These are phyloP conservation scores for Cecidostiba fungosa DNA, from an alignment of 2,888 invertebrate genomes.

Conservation along the genomic window DNA sequence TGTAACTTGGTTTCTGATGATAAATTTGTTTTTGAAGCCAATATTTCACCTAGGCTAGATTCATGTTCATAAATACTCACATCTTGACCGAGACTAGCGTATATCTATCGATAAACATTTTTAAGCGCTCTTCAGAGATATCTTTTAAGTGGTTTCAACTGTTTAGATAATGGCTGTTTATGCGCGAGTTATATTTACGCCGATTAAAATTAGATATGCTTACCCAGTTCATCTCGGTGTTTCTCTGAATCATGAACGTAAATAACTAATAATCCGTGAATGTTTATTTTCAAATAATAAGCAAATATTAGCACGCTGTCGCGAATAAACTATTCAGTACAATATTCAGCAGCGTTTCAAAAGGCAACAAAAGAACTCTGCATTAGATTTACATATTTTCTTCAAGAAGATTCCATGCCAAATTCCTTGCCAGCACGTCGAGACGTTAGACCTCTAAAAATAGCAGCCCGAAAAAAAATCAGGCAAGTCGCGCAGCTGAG, in stretches of 20 bases:
- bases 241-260: background rate
- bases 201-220: conserved; percentile 15
- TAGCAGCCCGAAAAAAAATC: background rate
- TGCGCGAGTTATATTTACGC: conserved; percentile 3
- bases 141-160: background rate
- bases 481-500: background rate
- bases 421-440: background rate
- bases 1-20: background rate
- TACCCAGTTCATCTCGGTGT: background rate
- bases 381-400: background rate
- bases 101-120: conserved; percentile 14
- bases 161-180: background rate
- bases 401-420: background rate
- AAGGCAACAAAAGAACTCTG: background rate
- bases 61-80: background rate
- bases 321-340: background rate
- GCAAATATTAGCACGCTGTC: background rate
- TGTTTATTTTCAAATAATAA: background rate
- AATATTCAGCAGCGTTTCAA: background rate
- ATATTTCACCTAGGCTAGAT: background rate
- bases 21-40: background rate
- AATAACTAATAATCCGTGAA: no score
- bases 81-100: background rate
- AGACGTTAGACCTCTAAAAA: background rate
- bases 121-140: conserved; percentile 20